Conservation (phyloP, 2,113 vertebrate genomes). For the Passer montanus region DNA sequence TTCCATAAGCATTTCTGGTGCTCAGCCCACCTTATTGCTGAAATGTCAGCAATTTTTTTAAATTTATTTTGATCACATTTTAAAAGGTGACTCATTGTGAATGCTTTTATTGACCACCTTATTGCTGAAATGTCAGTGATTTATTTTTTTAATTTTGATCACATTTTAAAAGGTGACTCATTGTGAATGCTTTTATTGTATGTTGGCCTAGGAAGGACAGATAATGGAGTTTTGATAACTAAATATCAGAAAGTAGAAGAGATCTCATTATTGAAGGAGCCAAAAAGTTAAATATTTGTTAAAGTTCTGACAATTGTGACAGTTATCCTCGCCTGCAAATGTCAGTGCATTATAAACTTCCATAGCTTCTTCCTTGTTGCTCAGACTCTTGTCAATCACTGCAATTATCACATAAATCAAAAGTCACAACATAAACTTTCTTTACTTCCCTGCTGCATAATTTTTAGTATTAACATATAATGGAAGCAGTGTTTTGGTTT, state of each 20-base stretch:
- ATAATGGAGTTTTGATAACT: constrained; percentile 25
- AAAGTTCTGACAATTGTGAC: constrained; percentile 20
- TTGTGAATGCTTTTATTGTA: constrained; percentile 3
- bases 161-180: constrained; percentile 20
- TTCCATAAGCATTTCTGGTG: background rate
- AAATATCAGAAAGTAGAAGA: constrained; percentile 3
- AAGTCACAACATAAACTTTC: constrained; percentile 32
- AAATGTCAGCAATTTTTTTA: background rate
- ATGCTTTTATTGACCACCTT: background rate
- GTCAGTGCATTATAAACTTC: constrained; percentile 40
- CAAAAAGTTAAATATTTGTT: constrained; percentile 37
- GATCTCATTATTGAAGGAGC: constrained; percentile 16
- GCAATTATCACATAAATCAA: constrained; percentile 39
- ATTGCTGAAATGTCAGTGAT: background rate
- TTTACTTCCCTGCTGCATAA: background rate
- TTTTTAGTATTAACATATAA: background rate
- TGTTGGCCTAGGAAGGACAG: constrained; percentile 18
- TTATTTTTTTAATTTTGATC: background rate
- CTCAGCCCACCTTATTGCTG: background rate
- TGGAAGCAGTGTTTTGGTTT: background rate
- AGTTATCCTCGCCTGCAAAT: constrained; percentile 4
- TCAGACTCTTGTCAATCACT: constrained; percentile 27
- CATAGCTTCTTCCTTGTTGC: background rate
- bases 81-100: constrained; percentile 16
- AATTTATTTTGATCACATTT: background rate